phyloP scores from a whole-genome alignment of 2,797 vertebrate species.

The Oryzias dopingdopingensis region DNA sequence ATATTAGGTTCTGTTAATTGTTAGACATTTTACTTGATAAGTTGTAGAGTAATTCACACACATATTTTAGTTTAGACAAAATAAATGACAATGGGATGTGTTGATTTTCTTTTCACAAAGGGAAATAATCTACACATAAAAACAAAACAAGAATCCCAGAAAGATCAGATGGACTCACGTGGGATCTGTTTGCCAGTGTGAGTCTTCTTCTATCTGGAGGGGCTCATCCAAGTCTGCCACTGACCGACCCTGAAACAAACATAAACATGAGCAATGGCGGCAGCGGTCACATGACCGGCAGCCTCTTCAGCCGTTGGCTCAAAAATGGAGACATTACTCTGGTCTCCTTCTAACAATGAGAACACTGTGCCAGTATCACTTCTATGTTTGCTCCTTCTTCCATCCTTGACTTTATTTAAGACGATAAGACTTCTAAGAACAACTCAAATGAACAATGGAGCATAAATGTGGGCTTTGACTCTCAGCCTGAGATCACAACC shows the following conservation, averaged over 20 bases:
- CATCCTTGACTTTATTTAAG: neutral
- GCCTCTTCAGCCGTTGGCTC: conserved; percentile 29
- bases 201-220: conserved; percentile 91
- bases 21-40: too few species aligned
- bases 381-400: neutral
- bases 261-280: conserved; percentile 53
- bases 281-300: conserved; percentile 54
- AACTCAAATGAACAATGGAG: too few species aligned
- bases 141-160: neutral
- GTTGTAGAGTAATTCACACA: too few species aligned
- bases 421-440: neutral
- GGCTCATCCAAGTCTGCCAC: conserved; percentile 85
- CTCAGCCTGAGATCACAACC: too few species aligned
- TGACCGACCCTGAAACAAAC: conserved; percentile 75
- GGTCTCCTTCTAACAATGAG: conserved; percentile 12
- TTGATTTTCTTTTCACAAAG: too few species aligned
- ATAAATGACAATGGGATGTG: too few species aligned
- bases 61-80: too few species aligned
- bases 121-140: neutral
- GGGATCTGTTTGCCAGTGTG: conserved; percentile 79
- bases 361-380: conserved; percentile 7
- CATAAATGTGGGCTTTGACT: too few species aligned
- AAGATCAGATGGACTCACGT: conserved; percentile 70
- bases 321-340: conserved; percentile 26
- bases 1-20: too few species aligned